A percentile compares a stretch with the other conserved stretches of the same genome.
phyloP scores from a whole-genome alignment of 2,113 vertebrate genomes.

The Ifrita kowaldi region DNA sequence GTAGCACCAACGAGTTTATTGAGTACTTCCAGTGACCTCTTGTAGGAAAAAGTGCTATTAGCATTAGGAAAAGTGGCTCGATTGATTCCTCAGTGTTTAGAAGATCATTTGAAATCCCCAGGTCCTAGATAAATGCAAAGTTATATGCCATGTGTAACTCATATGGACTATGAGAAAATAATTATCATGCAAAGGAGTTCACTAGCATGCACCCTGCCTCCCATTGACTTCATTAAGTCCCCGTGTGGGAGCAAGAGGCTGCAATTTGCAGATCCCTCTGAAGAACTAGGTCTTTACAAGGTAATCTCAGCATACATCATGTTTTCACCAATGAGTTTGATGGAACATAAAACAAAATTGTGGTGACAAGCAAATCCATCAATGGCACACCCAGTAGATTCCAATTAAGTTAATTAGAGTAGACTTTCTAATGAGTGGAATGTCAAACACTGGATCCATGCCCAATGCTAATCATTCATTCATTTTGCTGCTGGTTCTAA shows the following conservation, averaged over 20 bases:
- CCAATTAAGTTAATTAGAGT: conserved; percentile 72
- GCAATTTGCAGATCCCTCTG: conserved; percentile 43
- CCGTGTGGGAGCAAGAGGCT: neutral
- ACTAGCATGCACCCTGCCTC: neutral
- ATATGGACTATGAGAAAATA: neutral
- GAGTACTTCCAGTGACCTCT: conserved; percentile 4
- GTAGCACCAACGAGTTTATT: neutral
- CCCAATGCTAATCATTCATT: conserved; percentile 70
- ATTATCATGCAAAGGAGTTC: conserved; percentile 1
- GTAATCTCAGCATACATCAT: conserved; percentile 64
- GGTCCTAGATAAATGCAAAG: neutral
- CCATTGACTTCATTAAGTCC: conserved; percentile 12
- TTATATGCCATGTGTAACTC: neutral
- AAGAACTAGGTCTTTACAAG: conserved; percentile 36
- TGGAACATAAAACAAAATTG: conserved; percentile 67
- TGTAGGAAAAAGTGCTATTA: conserved; percentile 10
- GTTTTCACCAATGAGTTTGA: conserved; percentile 66
- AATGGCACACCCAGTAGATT: conserved; percentile 71
- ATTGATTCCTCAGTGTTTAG: conserved; percentile 23
- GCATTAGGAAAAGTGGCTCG: neutral
- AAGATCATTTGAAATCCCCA: conserved; percentile 33
- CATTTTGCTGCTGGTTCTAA: conserved; percentile 66
- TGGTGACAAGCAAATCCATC: conserved; percentile 71
- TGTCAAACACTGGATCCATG: conserved; percentile 71
- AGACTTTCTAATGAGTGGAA: conserved; percentile 70